Base-by-base conservation (phyloP, 2,113 vertebrate species). In the Trichechus manatus region DNA sequence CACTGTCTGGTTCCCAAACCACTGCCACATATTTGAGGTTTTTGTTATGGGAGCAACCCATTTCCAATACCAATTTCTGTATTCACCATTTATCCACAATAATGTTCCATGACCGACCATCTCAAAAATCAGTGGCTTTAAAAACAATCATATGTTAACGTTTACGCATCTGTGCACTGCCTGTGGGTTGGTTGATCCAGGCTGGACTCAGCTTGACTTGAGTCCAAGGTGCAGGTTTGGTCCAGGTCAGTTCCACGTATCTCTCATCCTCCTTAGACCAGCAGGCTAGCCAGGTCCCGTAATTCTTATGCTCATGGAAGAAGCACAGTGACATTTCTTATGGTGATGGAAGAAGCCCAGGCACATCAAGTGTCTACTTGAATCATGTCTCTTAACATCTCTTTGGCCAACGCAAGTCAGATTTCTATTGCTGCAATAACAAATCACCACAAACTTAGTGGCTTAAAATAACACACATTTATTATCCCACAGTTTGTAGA, bases 61-160 rank as follows among this genome's bases (percentile, higher is more conserved):
- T 94, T 87, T 94, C 25, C 20, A 64, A 14, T 44, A 59, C 39
- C 14, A 19, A 53, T 68, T 80, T 82, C 82, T 91, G 29, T 53
- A 78, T 36, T 83, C 42, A 90, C 80, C 50, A 61, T 92, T 64
- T 75, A 87, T 23, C 36, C 14, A 85, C 33, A 42, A 63, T 72
- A 74, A 53, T 92, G 31, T 87, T 87, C 36, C 89, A 75, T 44
- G 56, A 56, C 15, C 68, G 78, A 42, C 17, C 15, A 92, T 79
- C 9, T 87, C 36, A 93, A 94, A 96, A 91, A 53, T 36, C 33
- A 61, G 9, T n/a, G n/a, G 8, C 13, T 93, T 87, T 61, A 14
- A 87, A 78, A 88, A 68, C 25, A 90, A 75, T 47, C 20, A 53
- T 29, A 78, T 33, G 29, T 47, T 80, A 50, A 47, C 94, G 33